These are phyloP conservation scores for Upupa epops DNA, from an alignment of 2,113 vertebrate species.

Conservation along the genomic window DNA sequence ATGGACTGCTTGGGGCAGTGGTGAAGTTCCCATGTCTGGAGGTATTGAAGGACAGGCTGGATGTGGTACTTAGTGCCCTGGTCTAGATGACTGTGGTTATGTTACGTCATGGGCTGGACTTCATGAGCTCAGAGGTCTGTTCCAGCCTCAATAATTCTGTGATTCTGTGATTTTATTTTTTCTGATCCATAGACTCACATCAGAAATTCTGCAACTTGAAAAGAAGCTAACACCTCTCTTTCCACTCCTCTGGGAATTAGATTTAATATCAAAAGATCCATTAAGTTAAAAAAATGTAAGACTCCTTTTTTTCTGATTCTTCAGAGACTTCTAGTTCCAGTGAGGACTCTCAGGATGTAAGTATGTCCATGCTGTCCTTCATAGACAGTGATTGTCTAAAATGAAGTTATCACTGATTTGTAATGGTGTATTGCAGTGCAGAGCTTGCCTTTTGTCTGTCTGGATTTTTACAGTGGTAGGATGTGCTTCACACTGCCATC, in stretches of 20 bases:
- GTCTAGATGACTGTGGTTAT: too few relatives aligned
- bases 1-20: too few relatives aligned
- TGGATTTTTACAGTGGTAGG: neutral
- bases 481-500: neutral
- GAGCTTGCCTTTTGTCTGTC: neutral
- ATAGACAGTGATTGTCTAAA: neutral
- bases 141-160: too few relatives aligned
- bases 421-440: neutral
- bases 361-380: neutral
- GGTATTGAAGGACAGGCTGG: too few relatives aligned
- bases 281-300: neutral
- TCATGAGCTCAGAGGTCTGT: too few relatives aligned
- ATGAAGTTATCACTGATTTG: neutral
- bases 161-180: neutral
- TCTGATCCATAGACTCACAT: neutral
- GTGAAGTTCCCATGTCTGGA: too few relatives aligned
- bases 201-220: neutral
- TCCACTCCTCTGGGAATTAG: neutral
- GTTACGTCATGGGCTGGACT: too few relatives aligned
- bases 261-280: neutral
- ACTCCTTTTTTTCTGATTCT: neutral
- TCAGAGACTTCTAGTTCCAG: neutral
- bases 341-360: neutral
- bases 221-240: neutral
- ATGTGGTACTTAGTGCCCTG: too few relatives aligned